Conservation (phyloP, 2,113 vertebrate species). For the Petrocephalus zakoni region DNA sequence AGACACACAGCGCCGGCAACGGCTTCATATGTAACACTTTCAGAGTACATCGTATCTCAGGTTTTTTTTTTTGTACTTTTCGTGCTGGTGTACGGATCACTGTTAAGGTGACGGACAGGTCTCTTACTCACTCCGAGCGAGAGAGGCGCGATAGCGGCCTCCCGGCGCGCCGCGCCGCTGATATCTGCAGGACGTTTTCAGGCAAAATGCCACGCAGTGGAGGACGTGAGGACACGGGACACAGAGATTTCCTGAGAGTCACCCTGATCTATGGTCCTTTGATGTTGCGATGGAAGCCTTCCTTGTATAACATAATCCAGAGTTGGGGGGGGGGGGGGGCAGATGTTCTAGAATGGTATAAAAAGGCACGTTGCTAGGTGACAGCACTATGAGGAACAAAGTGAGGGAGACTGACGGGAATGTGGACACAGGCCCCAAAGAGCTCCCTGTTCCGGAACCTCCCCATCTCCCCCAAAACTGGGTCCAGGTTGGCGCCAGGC, state of each 20-base stretch:
- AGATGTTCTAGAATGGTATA: slow-evolving; percentile 15
- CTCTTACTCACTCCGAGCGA: not conserved
- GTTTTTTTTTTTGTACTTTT: not conserved
- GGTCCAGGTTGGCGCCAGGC: not conserved
- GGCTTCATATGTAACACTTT: not conserved
- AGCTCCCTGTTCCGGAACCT: not conserved
- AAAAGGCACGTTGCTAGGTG: slow-evolving; percentile 24
- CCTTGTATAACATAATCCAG: not conserved
- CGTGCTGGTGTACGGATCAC: not conserved
- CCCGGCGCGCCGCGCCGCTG: not conserved
- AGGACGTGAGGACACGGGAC: not conserved
- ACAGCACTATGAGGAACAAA: not conserved
- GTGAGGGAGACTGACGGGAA: not conserved
- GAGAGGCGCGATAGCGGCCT: not conserved
- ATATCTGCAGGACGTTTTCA: not conserved
- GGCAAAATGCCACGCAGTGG: not conserved
- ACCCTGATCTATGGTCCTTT: not conserved
- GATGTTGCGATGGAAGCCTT: not conserved
- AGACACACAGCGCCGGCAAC: not conserved
- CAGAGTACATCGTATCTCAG: not conserved
- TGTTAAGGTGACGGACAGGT: not conserved
- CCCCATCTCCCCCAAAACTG: not conserved
- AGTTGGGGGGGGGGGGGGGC: not conserved
- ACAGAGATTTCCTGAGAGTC: not conserved
- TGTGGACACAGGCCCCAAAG: not conserved